Percentiles rank a stretch among this genome's conserved stretches.
phyloP scores from a whole-genome alignment of 1,140 invertebrate species.

The Araneus ventricosus region DNA sequence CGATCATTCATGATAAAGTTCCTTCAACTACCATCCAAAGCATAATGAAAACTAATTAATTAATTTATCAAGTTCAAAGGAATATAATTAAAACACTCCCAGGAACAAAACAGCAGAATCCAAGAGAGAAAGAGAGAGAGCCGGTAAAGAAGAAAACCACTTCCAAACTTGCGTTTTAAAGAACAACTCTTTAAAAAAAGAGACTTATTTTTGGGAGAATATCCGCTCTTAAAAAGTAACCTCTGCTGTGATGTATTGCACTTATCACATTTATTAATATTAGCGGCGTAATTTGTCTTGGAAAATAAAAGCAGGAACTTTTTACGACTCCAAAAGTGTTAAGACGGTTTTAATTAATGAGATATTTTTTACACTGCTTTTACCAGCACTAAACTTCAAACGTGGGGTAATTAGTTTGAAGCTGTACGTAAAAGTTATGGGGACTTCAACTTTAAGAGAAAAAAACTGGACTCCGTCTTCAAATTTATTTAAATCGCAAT shows the following conservation, averaged over 20 bases:
- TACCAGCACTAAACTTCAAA: conserved; percentile 25
- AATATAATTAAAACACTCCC: conserved; percentile 54
- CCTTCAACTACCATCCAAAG: not conserved
- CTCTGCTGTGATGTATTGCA: not conserved
- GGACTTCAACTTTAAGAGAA: not conserved
- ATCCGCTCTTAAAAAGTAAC: conserved; percentile 3
- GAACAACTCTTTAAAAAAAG: not conserved
- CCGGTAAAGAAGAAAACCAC: not conserved
- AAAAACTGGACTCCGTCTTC: not conserved
- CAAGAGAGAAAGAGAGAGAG: not conserved
- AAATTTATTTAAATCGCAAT: conserved; percentile 41
- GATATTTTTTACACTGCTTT: not conserved
- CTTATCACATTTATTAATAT: conserved; percentile 67
- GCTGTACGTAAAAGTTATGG: not conserved
- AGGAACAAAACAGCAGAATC: conserved; percentile 32
- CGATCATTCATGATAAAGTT: not conserved
- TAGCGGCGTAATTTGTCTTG: conserved; percentile 63
- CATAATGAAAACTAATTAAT: conserved; percentile 67
- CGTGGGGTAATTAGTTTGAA: conserved; percentile 52
- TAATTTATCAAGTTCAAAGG: conserved; percentile 56
- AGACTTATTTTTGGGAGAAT: not conserved
- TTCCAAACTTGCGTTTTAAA: not conserved
- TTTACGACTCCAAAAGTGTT: not conserved
- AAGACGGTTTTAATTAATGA: conserved; percentile 26
- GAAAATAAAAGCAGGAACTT: not conserved